Percentiles rank a stretch among this genome's conserved stretches.
phyloP scores from a whole-genome alignment of 2,113 vertebrate genomes.

The Megaleporinus macrocephalus region DNA sequence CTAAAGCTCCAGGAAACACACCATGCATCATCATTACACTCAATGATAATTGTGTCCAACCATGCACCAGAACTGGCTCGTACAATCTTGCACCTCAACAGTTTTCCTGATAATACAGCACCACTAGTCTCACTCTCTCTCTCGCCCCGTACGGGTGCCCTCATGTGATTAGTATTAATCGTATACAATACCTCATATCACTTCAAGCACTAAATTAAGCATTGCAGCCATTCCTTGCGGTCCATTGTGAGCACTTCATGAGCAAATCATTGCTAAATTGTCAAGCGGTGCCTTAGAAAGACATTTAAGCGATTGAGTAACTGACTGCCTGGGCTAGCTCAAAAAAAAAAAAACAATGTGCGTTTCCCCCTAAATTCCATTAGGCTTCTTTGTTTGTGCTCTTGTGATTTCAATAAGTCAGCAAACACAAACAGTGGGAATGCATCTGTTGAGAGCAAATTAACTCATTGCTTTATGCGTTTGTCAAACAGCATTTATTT shows the following conservation, averaged over 20 bases:
- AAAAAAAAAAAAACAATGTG: neutral
- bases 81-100: neutral
- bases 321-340: neutral
- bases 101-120: neutral
- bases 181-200: neutral
- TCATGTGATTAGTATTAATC: neutral
- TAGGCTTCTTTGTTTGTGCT: conserved; percentile 31
- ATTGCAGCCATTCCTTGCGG: neutral
- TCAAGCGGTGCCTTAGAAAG: conserved; percentile 10
- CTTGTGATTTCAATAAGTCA: conserved; percentile 27
- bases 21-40: conserved; percentile 41
- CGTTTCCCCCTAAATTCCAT: neutral
- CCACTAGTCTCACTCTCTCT: neutral
- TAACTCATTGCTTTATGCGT: conserved; percentile 5
- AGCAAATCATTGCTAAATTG: conserved; percentile 15
- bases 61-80: conserved; percentile 2
- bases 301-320: neutral
- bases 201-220: conserved; percentile 28
- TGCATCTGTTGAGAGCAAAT: conserved; percentile 6
- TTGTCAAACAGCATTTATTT: conserved; percentile 36
- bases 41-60: conserved; percentile 35
- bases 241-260: conserved; percentile 7
- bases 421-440: conserved; percentile 17
- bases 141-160: neutral
- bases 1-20: conserved; percentile 16